These are phyloP conservation scores for Sander vitreus DNA, from an alignment of 2,113 vertebrate species.

Conservation along the genomic window DNA sequence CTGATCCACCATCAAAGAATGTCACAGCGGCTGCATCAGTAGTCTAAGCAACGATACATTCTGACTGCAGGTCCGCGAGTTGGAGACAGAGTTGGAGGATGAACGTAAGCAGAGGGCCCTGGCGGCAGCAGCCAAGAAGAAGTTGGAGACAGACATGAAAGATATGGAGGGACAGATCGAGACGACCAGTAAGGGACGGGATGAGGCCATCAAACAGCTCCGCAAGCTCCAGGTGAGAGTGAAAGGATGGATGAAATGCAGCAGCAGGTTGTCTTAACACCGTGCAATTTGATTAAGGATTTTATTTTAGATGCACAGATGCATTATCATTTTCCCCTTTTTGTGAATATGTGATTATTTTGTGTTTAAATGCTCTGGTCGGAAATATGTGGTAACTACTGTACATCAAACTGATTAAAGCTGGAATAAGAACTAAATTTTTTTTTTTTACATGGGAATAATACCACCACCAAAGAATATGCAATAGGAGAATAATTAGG, in stretches of 20 bases:
- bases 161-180: constrained; percentile 94
- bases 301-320: neutral
- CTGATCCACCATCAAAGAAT: neutral
- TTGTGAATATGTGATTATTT: neutral
- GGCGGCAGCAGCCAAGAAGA: constrained; percentile 91
- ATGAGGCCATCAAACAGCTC: constrained; percentile 96
- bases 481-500: too few species aligned
- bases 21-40: neutral
- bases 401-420: neutral
- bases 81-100: constrained; percentile 95
- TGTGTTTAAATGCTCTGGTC: neutral
- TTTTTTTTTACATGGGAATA: too few species aligned
- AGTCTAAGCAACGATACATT: neutral
- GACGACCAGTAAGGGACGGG: constrained; percentile 88
- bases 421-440: too few species aligned
- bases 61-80: constrained; percentile 89
- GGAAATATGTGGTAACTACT: neutral
- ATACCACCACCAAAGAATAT: too few species aligned
- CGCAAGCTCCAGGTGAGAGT: constrained; percentile 91
- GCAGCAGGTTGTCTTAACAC: neutral
- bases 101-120: constrained; percentile 91
- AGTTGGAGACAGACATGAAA: constrained; percentile 93
- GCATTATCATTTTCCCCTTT: neutral
- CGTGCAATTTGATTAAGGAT: neutral
- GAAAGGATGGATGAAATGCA: neutral